Percentiles rank a stretch among this genome's conserved stretches.
Conservation (phyloP, 2,797 vertebrate species). For the Ambastaia sidthimunki region DNA sequence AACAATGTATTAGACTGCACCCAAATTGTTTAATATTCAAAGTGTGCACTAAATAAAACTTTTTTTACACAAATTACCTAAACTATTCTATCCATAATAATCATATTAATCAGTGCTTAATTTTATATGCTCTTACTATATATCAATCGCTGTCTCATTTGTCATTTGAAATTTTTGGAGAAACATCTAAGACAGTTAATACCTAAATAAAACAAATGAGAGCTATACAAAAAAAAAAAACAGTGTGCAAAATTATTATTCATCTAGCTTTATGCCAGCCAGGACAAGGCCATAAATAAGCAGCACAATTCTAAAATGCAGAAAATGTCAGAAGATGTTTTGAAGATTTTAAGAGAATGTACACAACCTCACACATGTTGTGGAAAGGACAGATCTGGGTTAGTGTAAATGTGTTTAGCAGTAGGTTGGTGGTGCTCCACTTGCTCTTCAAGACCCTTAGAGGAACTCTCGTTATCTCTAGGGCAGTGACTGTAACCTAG, state of each 20-base stretch:
- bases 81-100: no score
- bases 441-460: constrained; percentile 36
- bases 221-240: no score
- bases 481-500: constrained; percentile 50
- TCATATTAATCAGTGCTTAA: no score
- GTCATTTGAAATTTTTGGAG: no score
- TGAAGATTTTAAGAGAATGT: background rate
- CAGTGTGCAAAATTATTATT: no score
- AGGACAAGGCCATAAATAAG: background rate
- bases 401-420: constrained; percentile 13
- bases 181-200: no score
- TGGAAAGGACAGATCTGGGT: constrained; percentile 12
- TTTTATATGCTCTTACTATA: no score
- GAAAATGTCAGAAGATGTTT: background rate
- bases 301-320: background rate
- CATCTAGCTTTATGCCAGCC: background rate
- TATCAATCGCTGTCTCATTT: no score
- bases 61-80: no score
- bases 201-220: background rate
- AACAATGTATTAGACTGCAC: background rate
- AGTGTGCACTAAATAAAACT: background rate
- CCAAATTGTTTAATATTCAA: background rate
- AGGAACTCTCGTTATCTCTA: constrained; percentile 43
- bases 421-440: constrained; percentile 37
- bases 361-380: background rate